phyloP scores from a whole-genome alignment of 2,113 vertebrate species.

The Dipodomys ordii region DNA sequence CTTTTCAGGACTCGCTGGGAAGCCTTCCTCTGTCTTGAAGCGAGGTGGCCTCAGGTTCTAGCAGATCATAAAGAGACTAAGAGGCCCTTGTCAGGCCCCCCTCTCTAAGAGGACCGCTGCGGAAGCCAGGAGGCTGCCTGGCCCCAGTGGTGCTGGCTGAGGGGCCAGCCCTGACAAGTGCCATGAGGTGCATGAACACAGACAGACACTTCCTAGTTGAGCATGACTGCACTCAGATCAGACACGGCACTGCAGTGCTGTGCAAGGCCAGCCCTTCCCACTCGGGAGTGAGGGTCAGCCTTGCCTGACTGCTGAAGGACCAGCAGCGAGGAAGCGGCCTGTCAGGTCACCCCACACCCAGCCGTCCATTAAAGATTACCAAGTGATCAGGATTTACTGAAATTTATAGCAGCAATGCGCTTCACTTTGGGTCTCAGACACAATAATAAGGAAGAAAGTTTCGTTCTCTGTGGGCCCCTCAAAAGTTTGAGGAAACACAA shows the following conservation, averaged over 20 bases:
- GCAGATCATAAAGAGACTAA: neutral
- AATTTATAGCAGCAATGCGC: neutral
- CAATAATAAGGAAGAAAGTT: neutral
- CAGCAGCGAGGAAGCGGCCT: neutral
- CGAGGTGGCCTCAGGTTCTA: neutral
- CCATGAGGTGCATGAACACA: neutral
- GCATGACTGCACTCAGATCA: neutral
- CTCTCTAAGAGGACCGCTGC: no score
- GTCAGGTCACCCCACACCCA: neutral
- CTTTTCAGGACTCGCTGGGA: constrained; percentile 15
- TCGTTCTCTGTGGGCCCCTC: no score
- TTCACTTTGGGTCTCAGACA: constrained; percentile 13
- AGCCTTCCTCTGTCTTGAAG: neutral
- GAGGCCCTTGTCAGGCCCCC: neutral
- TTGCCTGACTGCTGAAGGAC: neutral
- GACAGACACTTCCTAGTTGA: neutral
- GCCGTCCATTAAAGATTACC: neutral
- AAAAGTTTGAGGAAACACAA: neutral
- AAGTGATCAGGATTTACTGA: constrained; percentile 27
- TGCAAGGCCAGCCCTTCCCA: no score
- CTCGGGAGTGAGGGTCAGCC: no score
- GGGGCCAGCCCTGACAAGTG: neutral
- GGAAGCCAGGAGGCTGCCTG: neutral
- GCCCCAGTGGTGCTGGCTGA: no score
- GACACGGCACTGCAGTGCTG: no score